Percentiles rank a stretch among this genome's conserved stretches.
These are phyloP conservation scores for Thalassoma bifasciatum DNA, from an alignment of 2,113 vertebrate genomes.

Conservation along the genomic window DNA sequence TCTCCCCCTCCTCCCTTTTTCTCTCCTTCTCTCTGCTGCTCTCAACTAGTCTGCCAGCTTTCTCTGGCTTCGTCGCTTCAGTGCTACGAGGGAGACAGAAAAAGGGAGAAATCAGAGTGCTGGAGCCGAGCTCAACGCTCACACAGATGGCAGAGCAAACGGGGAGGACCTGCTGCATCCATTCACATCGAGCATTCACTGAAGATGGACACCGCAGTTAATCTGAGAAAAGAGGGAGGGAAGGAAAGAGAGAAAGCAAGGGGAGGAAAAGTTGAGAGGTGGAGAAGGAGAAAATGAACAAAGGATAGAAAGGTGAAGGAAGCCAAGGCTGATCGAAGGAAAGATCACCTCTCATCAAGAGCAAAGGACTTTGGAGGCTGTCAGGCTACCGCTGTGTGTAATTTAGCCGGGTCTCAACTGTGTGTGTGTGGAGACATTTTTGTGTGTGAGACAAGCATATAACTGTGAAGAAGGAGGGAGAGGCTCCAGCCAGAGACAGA, in stretches of 20 bases:
- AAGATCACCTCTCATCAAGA: constrained; percentile 30
- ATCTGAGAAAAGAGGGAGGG: constrained; percentile 5
- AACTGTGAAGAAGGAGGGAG: constrained; percentile 28
- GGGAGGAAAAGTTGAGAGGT: constrained; percentile 37
- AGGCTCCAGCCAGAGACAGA: constrained; percentile 34
- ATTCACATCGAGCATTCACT: constrained; percentile 5
- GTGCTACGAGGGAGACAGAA: constrained; percentile 55
- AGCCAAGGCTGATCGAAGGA: constrained; percentile 15
- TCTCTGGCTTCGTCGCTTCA: constrained; percentile 55
- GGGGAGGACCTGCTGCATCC: constrained; percentile 46
- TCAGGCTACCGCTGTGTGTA: constrained; percentile 39
- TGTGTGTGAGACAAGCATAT: constrained; percentile 19
- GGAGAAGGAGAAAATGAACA: constrained; percentile 2
- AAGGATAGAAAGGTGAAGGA: constrained; percentile 10
- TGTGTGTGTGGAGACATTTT: neutral
- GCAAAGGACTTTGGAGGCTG: constrained; percentile 35
- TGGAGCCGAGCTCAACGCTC: constrained; percentile 28
- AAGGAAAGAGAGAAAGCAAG: neutral
- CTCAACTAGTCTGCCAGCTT: constrained; percentile 58
- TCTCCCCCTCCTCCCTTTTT: constrained; percentile 40
- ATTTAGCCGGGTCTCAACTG: constrained; percentile 19
- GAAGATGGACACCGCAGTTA: constrained; percentile 51
- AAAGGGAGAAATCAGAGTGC: constrained; percentile 46
- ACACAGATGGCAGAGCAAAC: constrained; percentile 54
- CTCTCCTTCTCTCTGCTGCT: constrained; percentile 61